Base-by-base conservation (phyloP, 2,888 invertebrate genomes). In the Dusona sp. region DNA sequence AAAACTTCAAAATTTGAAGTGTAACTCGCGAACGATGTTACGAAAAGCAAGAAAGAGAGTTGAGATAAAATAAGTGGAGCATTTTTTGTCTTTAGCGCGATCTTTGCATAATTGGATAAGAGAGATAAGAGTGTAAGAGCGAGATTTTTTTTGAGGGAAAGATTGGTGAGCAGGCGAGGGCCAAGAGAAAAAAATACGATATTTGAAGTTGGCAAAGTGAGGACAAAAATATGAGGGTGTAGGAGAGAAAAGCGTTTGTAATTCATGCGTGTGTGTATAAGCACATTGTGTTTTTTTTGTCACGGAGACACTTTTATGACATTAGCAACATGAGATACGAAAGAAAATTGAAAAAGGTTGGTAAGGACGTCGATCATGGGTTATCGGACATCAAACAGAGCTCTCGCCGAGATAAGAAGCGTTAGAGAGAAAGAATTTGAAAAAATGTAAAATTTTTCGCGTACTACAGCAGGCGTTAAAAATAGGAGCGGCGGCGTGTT, bases 71-170 rank as follows among this genome's bases (percentile, higher is more conserved):
- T 61, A 61, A 61, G 29, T 61, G 61, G 61, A 61, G 61, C 61
- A 61, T 29, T 61, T 57, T 61, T 61, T 61, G 61, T 61, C 29
- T 61, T 16, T 3, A 25, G 16, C 2, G 16, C 61, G 29, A 61
- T 61, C 16, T 61, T 61, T 61, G 61, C 61, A 16, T 61, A 61
- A 61, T 13, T 61, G 29, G 61, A 61, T 61, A 61, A 61, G 61
- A 61, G 16, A 61, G 13, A 2, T 25, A 16, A 57, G 57, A 2
- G 1, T 29, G 57, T 0, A 25, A n/a, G 29, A 57, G 22, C 2
- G 4, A 22, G 54, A 22, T 61, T 19, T 6, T 61, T 61, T 61
- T 29, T 16, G 61, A 29, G 61, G 61, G 29, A 7, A 29, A 61
- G 29, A 16, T 16, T 61, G 4, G 25, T 61, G 6, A 6, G 61